Evolutionary conservation across 2,113 vertebrate species (phyloP).

Genomic region (Amblyornis subalaris): DNA sequence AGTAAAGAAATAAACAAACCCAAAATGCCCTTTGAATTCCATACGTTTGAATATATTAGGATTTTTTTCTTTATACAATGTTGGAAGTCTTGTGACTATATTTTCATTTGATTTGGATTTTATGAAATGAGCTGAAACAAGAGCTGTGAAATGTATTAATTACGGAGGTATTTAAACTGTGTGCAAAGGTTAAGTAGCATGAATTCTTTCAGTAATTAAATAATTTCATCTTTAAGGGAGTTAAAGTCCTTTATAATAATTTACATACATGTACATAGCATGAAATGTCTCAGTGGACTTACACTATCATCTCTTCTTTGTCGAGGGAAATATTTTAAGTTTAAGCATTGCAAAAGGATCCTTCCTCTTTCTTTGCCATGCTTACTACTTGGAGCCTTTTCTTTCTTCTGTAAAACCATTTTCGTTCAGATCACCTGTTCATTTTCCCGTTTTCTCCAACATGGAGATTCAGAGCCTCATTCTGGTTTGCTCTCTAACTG

Average conservation of each 20-base stretch:
- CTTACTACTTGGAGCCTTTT: not conserved
- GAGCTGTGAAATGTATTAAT: not conserved
- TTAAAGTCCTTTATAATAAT: not conserved
- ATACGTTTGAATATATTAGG: not conserved
- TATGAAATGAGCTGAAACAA: not conserved
- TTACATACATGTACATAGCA: not conserved
- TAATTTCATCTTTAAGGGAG: not conserved
- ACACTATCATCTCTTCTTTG: not conserved
- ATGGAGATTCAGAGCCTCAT: not conserved
- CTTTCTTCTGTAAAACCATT: not conserved
- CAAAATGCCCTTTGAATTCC: not conserved
- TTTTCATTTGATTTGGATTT: not conserved
- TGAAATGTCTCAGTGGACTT: not conserved
- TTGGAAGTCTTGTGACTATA: not conserved
- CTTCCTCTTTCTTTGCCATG: not conserved
- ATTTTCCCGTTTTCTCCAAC: not conserved
- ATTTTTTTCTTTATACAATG: not conserved
- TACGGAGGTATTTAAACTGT: not conserved
- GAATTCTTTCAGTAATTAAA: not conserved
- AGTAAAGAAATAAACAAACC: not conserved
- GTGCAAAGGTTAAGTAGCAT: not conserved
- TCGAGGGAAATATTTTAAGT: not conserved
- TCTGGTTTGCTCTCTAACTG: not conserved
- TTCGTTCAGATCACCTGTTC: not conserved
- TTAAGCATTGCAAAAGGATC: not conserved